phyloP scores from a whole-genome alignment of 1,140 invertebrate species.

The Caenorhabditis latens region DNA sequence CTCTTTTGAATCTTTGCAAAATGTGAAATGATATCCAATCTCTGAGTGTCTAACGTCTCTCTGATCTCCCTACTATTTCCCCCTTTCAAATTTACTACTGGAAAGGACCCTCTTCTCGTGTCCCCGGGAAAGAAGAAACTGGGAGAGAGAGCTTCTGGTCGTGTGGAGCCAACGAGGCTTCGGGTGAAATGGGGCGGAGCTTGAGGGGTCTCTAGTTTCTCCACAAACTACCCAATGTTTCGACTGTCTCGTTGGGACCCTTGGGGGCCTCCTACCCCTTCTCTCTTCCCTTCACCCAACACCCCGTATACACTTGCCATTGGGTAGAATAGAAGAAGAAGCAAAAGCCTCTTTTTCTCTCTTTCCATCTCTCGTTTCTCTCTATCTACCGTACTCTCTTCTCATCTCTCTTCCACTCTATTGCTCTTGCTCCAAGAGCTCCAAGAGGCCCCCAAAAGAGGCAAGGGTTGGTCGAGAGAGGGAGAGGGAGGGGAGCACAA shows the following conservation, averaged over 20 bases:
- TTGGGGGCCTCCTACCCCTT: constrained; percentile 18
- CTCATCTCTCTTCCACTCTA: constrained; percentile 45
- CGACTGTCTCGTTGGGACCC: not conserved
- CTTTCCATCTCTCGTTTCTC: not conserved
- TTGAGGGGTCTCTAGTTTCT: not conserved
- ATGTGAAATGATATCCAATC: constrained; percentile 39
- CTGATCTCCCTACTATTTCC: constrained; percentile 28
- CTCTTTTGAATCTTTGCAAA: not conserved
- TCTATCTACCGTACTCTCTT: not conserved
- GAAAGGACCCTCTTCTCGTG: not conserved
- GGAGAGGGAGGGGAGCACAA: constrained; percentile 26
- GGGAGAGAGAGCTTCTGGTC: not conserved
- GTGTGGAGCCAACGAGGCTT: constrained; percentile 1
- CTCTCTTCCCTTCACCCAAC: not conserved
- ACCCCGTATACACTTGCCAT: constrained; percentile 39
- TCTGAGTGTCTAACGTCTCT: constrained; percentile 28
- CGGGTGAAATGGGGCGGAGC: constrained; percentile 37
- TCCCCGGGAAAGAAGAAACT: not conserved
- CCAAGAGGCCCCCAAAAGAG: constrained; percentile 45
- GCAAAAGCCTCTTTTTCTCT: constrained; percentile 29
- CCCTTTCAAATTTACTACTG: not conserved
- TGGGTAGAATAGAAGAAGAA: constrained; percentile 30
- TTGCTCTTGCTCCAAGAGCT: constrained; percentile 50
- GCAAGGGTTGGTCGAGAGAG: not conserved
- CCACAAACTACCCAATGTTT: constrained; percentile 33